Evolutionary conservation across 2,797 vertebrate genomes (phyloP).

Genomic region (Propithecus deckenii): DNA sequence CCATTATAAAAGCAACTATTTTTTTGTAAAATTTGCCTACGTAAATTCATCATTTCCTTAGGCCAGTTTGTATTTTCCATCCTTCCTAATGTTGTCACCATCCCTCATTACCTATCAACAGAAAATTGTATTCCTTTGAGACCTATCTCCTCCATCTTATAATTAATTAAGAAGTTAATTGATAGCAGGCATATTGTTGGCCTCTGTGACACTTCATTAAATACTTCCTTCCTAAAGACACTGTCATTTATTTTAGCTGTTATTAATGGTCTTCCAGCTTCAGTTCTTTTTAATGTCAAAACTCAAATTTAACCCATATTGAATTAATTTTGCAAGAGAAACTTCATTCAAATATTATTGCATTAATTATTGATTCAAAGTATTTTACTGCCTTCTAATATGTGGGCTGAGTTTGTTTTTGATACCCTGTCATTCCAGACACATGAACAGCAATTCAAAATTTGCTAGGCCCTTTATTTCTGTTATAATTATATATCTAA

Average conservation of each 20-base stretch:
- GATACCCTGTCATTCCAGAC: background rate
- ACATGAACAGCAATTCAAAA: background rate
- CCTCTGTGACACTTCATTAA: conserved; percentile 60
- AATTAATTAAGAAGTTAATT: conserved; percentile 73
- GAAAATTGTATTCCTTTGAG: conserved; percentile 24
- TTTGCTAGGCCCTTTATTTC: background rate
- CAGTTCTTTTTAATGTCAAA: conserved; percentile 53
- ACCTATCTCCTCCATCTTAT: background rate
- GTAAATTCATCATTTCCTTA: background rate
- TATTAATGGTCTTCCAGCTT: conserved; percentile 44
- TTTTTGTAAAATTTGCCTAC: background rate
- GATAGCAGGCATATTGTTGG: conserved; percentile 44
- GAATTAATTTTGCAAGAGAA: conserved; percentile 51
- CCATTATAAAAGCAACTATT: background rate
- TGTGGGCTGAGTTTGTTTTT: background rate
- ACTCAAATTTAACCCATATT: conserved; percentile 36
- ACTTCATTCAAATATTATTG: background rate
- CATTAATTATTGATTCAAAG: background rate
- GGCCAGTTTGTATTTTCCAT: background rate
- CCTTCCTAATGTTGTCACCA: background rate
- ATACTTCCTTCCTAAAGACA: conserved; percentile 50
- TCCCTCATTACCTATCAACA: background rate
- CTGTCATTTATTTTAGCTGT: conserved; percentile 46
- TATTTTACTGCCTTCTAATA: background rate
- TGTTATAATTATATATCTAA: background rate